These are phyloP conservation scores for Zonitis immaculata DNA, from an alignment of 2,888 invertebrate genomes.

Conservation along the genomic window DNA sequence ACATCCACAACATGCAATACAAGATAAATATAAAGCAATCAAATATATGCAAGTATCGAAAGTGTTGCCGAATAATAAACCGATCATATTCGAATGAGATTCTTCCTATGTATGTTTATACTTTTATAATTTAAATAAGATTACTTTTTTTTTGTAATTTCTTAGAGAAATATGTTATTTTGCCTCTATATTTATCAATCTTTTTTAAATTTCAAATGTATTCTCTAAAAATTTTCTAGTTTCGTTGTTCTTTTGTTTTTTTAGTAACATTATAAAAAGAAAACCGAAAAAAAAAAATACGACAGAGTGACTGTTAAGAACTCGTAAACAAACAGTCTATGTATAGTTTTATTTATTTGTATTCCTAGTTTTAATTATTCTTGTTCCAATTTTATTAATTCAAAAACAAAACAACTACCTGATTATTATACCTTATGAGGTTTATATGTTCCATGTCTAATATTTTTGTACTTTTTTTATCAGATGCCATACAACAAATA, in stretches of 20 bases:
- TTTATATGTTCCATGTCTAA: background rate
- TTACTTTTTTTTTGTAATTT: slow-evolving; percentile 8
- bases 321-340: background rate
- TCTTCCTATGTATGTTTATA: too few species aligned
- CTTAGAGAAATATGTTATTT: slow-evolving; percentile 8
- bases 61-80: slow-evolving; percentile 22
- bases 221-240: too few species aligned
- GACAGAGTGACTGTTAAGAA: background rate
- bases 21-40: slow-evolving; percentile 79
- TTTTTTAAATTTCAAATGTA: background rate
- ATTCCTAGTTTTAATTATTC: background rate
- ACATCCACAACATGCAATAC: slow-evolving; percentile 76
- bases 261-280: too few species aligned
- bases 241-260: too few species aligned
- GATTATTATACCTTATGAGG: background rate
- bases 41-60: slow-evolving; percentile 54
- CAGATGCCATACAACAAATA: background rate
- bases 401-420: background rate
- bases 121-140: slow-evolving; percentile 4
- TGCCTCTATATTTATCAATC: background rate
- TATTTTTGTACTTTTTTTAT: background rate
- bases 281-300: too few species aligned
- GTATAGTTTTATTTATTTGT: background rate
- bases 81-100: slow-evolving; percentile 23
- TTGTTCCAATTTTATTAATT: background rate